These are phyloP conservation scores for Lamellibrachia luymesi DNA, from an alignment of 1,140 invertebrate genomes.

Conservation along the genomic window DNA sequence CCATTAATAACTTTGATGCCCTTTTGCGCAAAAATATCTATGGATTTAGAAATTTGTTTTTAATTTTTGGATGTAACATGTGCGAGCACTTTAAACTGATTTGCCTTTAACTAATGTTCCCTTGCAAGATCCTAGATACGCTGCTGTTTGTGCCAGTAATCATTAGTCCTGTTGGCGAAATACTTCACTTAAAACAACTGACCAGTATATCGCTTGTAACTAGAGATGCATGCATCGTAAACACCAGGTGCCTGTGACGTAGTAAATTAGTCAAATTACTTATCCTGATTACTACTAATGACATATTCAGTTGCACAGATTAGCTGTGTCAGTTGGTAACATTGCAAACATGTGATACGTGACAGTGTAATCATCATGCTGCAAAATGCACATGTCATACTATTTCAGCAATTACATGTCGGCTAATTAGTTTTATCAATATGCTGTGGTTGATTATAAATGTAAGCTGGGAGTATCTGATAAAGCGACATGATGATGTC, in stretches of 20 bases:
- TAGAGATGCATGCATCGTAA: not conserved
- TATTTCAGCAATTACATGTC: not conserved
- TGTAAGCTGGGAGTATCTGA: not conserved
- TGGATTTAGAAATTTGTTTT: too few relatives aligned
- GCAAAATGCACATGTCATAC: not conserved
- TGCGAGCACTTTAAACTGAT: too few relatives aligned
- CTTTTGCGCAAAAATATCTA: too few relatives aligned
- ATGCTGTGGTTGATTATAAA: not conserved
- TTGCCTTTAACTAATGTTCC: too few relatives aligned
- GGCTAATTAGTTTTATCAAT: not conserved
- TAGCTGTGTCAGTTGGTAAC: not conserved
- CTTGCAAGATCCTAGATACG: too few relatives aligned
- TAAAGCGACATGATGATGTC: not conserved
- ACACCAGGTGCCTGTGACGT: not conserved
- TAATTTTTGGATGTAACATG: too few relatives aligned
- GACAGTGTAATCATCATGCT: not conserved
- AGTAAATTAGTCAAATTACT: not conserved
- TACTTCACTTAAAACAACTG: not conserved
- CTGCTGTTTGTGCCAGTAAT: too few relatives aligned
- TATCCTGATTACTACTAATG: not conserved
- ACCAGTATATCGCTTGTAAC: not conserved
- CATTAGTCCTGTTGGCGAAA: not conserved
- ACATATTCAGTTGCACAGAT: not conserved
- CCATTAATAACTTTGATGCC: too few relatives aligned
- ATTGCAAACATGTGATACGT: not conserved